These are phyloP conservation scores for Stichodactyla helianthus DNA, from an alignment of 64 coral and sea anemone species.

Conservation along the genomic window DNA sequence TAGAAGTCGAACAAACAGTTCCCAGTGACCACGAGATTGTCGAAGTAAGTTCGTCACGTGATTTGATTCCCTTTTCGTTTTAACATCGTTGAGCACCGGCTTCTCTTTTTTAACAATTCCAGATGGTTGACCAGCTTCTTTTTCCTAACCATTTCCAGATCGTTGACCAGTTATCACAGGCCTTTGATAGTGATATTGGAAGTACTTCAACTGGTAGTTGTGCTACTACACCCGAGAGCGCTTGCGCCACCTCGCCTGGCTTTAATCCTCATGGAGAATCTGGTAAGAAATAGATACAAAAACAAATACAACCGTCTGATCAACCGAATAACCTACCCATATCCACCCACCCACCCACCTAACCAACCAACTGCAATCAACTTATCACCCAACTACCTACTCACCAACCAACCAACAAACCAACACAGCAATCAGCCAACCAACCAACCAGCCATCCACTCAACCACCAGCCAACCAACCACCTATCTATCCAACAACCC, in stretches of 20 bases:
- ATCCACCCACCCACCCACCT: background rate
- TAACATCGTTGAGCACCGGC: background rate
- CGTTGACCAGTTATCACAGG: slow-evolving; percentile 19
- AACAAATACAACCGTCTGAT: background rate
- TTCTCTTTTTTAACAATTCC: background rate
- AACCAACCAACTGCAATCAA: background rate
- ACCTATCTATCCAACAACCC: too few relatives aligned
- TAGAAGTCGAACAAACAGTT: slow-evolving; percentile 28
- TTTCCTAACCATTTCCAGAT: slow-evolving; percentile 29
- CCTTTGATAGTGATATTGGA: slow-evolving; percentile 8
- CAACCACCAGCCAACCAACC: too few relatives aligned
- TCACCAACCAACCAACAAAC: too few relatives aligned
- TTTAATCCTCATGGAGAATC: background rate
- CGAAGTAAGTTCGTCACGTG: background rate
- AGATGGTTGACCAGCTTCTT: slow-evolving; percentile 33
- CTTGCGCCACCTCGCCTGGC: slow-evolving; percentile 16
- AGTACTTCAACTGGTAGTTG: slow-evolving; percentile 17
- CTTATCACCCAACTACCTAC: background rate
- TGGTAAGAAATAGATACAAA: background rate
- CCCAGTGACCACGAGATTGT: slow-evolving; percentile 22
- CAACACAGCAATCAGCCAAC: background rate
- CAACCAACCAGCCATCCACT: background rate
- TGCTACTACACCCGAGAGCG: slow-evolving; percentile 19
- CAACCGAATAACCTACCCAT: background rate
- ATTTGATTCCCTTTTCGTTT: background rate